phyloP scores from a whole-genome alignment of 2,113 vertebrate species.

The Triplophysa siluroides region DNA sequence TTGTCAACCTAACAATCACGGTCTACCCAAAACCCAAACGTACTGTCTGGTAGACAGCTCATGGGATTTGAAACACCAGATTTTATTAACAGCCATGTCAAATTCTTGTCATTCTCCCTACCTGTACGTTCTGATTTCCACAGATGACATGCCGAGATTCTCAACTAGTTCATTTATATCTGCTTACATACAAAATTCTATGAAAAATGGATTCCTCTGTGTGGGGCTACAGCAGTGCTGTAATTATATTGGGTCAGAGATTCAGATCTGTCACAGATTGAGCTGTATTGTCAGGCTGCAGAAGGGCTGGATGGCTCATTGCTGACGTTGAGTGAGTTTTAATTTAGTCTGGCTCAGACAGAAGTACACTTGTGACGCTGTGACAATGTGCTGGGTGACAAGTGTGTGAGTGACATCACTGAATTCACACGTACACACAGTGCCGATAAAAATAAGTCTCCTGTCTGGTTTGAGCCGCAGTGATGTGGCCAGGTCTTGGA shows the following conservation, averaged over 20 bases:
- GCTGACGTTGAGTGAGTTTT: constrained; percentile 18
- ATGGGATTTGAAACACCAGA: too few species aligned
- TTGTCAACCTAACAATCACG: not conserved
- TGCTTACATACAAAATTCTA: not conserved
- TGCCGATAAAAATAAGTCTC: not conserved
- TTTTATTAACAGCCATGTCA: not conserved
- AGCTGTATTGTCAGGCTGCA: constrained; percentile 7
- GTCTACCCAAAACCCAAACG: too few species aligned
- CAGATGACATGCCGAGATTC: not conserved
- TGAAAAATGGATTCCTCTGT: not conserved
- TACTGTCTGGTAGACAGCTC: too few species aligned
- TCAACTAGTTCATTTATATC: not conserved
- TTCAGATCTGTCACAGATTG: constrained; percentile 11
- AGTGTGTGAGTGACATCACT: not conserved
- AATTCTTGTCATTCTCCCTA: not conserved
- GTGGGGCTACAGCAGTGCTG: not conserved
- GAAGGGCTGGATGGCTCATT: constrained; percentile 9
- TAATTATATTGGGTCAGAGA: constrained; percentile 1
- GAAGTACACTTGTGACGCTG: not conserved
- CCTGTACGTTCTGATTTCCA: not conserved
- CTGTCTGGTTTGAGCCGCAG: not conserved
- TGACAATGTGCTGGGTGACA: not conserved
- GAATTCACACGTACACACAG: not conserved
- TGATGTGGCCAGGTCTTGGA: not conserved
- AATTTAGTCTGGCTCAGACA: constrained; percentile 10